Conservation (phyloP, 2,888 invertebrate species). For the Cylindroiulus punctatus region DNA sequence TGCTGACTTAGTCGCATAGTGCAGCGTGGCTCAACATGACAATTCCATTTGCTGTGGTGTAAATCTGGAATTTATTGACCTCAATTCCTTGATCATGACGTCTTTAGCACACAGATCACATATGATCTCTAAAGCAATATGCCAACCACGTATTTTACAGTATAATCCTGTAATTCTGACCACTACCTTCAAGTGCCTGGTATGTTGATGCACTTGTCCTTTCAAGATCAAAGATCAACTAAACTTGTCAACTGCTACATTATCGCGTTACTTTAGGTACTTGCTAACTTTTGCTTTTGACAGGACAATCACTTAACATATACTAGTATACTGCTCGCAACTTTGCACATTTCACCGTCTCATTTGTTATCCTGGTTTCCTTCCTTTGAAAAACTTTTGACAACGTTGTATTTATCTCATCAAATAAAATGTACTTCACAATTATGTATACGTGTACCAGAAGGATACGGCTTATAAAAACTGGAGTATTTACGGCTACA, state of each 20-base stretch:
- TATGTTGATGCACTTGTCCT: background rate
- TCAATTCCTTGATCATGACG: background rate
- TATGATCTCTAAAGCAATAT: background rate
- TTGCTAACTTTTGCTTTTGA: background rate
- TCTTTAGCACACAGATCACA: slow-evolving; percentile 21
- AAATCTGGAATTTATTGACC: slow-evolving; percentile 22
- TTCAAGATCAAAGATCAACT: background rate
- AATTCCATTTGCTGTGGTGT: background rate
- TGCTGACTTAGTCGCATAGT: background rate
- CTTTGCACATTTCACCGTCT: too few species aligned
- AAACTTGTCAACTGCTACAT: background rate
- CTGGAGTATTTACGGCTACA: too few species aligned
- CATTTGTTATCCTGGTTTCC: too few species aligned
- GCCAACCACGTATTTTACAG: slow-evolving; percentile 11
- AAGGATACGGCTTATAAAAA: too few species aligned
- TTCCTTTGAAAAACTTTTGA: too few species aligned
- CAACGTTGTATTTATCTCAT: too few species aligned
- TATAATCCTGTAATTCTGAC: background rate
- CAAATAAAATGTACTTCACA: too few species aligned
- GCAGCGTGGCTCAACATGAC: background rate
- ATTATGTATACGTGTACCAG: too few species aligned
- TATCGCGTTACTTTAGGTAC: background rate
- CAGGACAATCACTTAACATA: background rate
- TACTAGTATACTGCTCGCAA: too few species aligned
- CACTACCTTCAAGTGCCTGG: background rate